Evolutionary conservation across 2,888 invertebrate genomes (phyloP), one percentile per base, ranked within the genome.

Genomic region (Eumerus sabulonum): DNA sequence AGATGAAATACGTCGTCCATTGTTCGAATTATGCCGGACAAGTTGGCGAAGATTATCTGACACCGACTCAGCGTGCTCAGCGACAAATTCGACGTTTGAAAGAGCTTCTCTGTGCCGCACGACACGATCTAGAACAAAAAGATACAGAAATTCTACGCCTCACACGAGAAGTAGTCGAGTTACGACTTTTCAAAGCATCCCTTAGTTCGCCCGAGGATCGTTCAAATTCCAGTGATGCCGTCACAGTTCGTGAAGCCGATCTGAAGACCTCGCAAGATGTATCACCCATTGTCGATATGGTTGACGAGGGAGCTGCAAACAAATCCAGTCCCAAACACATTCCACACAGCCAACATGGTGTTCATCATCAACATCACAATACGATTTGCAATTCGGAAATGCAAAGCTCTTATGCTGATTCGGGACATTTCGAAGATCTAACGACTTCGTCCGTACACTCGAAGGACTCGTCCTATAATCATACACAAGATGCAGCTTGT

Each of bases 1-100:
- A 92, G 74, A 93, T 92, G 90, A 93, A 94, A 83, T 96, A 95
- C 87, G 95, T 96, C 74, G 92, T 96, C 54, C 96, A 96, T 87
- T 96, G 96, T 87, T 94, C 95, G 62, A 93, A 94, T 82, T 93
- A 94, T 87, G 92, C 93, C 4, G 93, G 93, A 0, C 92, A 93
- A 54, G 93, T 94, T 54, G 94, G 93, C 48, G 94, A 95, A 76
- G 95, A 96, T 85, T 96, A 96, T 88, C 91, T 96, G 70, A 96
- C 96, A 59, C 96, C 96, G 12, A 96, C 96, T 0, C 96, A 96
- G 87, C 90, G 96, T 76, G 95, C 95, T 9, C 94, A 95, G 85
- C 91, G 93, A 83, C 95, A 96, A 88, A 93, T 96, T 40, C 91
- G 94, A 76, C 92, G 94, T 70, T 91, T 96, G 18, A 93, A 94